phyloP scores from a whole-genome alignment of 1,140 invertebrate species.

The Dryas iulia region DNA sequence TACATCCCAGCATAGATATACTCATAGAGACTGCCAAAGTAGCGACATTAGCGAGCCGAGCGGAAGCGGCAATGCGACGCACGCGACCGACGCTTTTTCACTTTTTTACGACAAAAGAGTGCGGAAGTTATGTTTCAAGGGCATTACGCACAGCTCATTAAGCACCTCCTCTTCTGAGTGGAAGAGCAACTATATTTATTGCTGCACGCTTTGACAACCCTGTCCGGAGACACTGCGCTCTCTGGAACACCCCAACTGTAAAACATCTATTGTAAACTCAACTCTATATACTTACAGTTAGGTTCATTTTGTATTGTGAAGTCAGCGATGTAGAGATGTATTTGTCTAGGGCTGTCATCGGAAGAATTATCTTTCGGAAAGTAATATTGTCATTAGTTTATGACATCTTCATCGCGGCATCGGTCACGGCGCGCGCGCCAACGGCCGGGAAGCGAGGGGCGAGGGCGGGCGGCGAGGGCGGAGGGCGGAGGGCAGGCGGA shows the following conservation, averaged over 20 bases:
- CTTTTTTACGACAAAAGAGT: conserved; percentile 70
- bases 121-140: conserved; percentile 66
- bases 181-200: conserved; percentile 64
- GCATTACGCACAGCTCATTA: conserved; percentile 74
- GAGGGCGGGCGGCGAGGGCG: conserved; percentile 32
- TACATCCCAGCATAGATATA: neutral
- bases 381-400: conserved; percentile 69
- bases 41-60: conserved; percentile 46
- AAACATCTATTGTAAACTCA: neutral
- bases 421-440: conserved; percentile 53
- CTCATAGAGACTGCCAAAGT: conserved; percentile 34
- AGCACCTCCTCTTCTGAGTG: conserved; percentile 47
- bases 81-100: conserved; percentile 22
- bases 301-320: neutral
- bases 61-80: conserved; percentile 39
- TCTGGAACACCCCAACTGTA: conserved; percentile 31
- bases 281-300: neutral
- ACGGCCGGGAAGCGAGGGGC: conserved; percentile 38
- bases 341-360: conserved; percentile 48
- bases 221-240: conserved; percentile 39
- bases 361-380: conserved; percentile 55
- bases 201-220: conserved; percentile 61
- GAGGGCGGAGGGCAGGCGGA: conserved; percentile 4
- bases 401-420: conserved; percentile 66
- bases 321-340: neutral